Base-by-base conservation (phyloP, 2,888 invertebrate species). In the Tanypteryx hageni region DNA sequence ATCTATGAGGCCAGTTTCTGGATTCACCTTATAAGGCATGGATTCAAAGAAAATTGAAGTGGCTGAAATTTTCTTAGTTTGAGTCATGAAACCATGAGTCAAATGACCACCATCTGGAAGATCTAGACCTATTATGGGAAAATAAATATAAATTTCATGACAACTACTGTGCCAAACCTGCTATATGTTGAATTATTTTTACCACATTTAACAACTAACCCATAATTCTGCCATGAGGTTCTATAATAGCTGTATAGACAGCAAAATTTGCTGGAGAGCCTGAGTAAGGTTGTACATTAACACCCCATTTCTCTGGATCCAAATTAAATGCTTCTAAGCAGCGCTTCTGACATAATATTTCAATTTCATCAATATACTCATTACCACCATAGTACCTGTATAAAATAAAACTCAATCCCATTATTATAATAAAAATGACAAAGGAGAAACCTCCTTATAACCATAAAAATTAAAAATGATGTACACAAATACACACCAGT, bases 1-100 rank as follows among this genome's bases (percentile, higher is more conserved):
- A 95, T 99, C 99, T 93, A 99, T 99, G 0, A 98, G 95, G 56
- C 99, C 99, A 58, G 98, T 98, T 92, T 95, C 95, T 0, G 97
- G 96, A 95, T 99, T 95, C 44, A 98, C 97, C 95, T 99, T 99
- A 95, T 99, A 99, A 0, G 99, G 99, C 98, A 99, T 98, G 92
- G 99, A 99, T 96, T 99, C 99, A 95, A 99, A 99, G 96, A 98
- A 99, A 93, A 99, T 97, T 0, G 99, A 99, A 0, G 99, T 99
- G 11, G 99, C 99, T 0, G 99, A 99, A 93, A 99, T 98, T 95
- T 98, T 98, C 95, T 98, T 99, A 13, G 96, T 97, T 11, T 97
- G 96, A 0, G 99, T 99, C 96, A 98, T 98, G 95, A 99, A 99
- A 57, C 97, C 96, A 94, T 99, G 98, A 9, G 98, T 98, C 93